Conservation (phyloP, 2,797 vertebrate species). For the Limosa lapponica region DNA sequence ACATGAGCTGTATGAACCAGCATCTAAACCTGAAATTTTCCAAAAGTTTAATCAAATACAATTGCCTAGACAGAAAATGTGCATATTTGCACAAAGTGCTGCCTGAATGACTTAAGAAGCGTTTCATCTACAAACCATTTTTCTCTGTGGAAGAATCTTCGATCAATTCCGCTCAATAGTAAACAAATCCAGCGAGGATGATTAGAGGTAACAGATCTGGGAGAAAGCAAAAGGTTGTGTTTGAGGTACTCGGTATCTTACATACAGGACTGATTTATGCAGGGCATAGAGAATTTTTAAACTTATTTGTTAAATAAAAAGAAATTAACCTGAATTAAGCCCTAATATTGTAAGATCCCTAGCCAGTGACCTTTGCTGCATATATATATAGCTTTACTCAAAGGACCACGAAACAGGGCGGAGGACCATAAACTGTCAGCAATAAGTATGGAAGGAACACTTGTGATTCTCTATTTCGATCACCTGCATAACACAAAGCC, state of each 20-base stretch:
- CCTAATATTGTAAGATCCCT: background rate
- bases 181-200: slow-evolving; percentile 17
- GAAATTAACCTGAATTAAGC: background rate
- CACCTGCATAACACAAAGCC: background rate
- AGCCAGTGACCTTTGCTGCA: background rate
- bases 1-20: background rate
- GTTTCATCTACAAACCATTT: background rate
- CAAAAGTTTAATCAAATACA: background rate
- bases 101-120: background rate
- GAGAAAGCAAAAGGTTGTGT: slow-evolving; percentile 7
- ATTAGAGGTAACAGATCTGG: background rate
- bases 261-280: background rate
- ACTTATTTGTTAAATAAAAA: background rate
- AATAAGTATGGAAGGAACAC: background rate
- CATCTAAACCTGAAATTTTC: background rate
- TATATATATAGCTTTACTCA: background rate
- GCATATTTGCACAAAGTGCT: background rate
- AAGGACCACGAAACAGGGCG: background rate
- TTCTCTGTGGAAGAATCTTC: background rate
- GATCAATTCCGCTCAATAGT: background rate
- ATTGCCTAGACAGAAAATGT: background rate
- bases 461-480: background rate
- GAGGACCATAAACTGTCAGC: background rate
- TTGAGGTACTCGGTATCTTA: background rate
- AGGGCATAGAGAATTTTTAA: background rate